phyloP scores from a whole-genome alignment of 2,113 vertebrate genomes.

The Neoarius graeffei region DNA sequence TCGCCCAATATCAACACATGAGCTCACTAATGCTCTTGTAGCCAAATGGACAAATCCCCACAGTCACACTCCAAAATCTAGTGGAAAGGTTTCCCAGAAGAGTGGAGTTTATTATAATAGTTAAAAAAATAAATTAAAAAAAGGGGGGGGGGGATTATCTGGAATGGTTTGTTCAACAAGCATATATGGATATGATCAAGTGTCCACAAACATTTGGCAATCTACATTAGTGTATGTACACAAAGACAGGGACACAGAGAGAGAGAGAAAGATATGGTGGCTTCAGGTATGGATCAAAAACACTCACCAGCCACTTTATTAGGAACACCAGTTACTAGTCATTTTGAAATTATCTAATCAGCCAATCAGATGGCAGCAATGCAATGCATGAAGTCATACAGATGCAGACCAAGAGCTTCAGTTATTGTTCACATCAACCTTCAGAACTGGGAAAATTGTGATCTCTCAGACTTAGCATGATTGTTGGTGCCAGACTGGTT shows the following conservation, averaged over 20 bases:
- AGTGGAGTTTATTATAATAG: neutral
- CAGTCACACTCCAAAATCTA: neutral
- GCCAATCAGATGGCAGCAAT: too few species aligned
- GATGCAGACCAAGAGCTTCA: too few species aligned
- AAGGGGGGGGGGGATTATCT: neutral
- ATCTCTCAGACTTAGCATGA: too few species aligned
- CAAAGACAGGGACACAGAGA: neutral
- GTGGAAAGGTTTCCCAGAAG: neutral
- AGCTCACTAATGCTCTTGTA: neutral
- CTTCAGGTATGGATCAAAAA: neutral
- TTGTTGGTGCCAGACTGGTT: too few species aligned
- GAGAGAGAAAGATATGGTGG: neutral
- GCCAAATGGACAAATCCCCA: neutral
- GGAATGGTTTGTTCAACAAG: neutral
- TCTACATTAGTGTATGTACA: too few species aligned
- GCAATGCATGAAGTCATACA: too few species aligned
- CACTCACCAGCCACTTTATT: neutral
- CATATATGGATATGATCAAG: neutral
- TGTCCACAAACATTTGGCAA: neutral
- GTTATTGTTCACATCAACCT: too few species aligned
- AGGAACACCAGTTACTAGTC: neutral
- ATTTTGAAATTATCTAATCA: too few species aligned
- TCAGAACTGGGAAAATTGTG: too few species aligned
- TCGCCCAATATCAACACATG: too few species aligned
- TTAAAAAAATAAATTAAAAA: too few species aligned